phyloP scores from a whole-genome alignment of 2,888 invertebrate genomes.

The Tortrix viridana region DNA sequence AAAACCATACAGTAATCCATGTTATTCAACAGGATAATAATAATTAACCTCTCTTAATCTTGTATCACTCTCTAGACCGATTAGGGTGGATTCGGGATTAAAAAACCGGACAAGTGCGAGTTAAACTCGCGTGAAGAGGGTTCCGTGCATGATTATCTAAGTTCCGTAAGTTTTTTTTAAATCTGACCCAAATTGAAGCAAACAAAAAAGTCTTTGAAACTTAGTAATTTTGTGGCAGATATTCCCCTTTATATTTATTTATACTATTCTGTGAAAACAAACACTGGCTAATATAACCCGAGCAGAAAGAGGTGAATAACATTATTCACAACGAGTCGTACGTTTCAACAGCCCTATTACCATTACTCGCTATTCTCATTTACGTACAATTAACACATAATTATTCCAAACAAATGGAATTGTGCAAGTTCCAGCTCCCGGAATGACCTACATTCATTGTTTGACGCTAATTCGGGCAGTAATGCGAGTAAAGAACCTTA shows the following conservation, averaged over 20 bases:
- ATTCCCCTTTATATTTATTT: too few relatives aligned
- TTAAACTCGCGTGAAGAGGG: too few relatives aligned
- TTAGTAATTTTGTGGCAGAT: too few relatives aligned
- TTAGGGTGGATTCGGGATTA: constrained; percentile 13
- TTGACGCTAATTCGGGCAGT: neutral
- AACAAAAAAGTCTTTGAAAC: too few relatives aligned
- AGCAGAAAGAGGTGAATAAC: neutral
- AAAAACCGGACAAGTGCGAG: too few relatives aligned
- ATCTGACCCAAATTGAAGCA: neutral
- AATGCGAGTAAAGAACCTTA: neutral
- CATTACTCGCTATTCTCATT: constrained; percentile 6
- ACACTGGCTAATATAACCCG: too few relatives aligned
- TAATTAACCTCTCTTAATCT: too few relatives aligned
- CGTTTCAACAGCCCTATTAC: neutral
- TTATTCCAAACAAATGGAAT: constrained; percentile 22
- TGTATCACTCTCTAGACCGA: constrained; percentile 16
- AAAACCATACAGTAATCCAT: constrained; percentile 32
- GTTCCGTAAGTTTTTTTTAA: too few relatives aligned
- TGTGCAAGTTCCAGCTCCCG: neutral
- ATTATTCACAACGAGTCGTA: constrained; percentile 1
- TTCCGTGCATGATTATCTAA: too few relatives aligned
- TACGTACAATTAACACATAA: constrained; percentile 18
- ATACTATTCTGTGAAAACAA: too few relatives aligned
- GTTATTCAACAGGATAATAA: constrained; percentile 32
- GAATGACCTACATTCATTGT: constrained; percentile 20